Evolutionary conservation across 2,888 invertebrate species (phyloP), one percentile per base, ranked within the genome.

Genomic region (Chirona hameri): DNA sequence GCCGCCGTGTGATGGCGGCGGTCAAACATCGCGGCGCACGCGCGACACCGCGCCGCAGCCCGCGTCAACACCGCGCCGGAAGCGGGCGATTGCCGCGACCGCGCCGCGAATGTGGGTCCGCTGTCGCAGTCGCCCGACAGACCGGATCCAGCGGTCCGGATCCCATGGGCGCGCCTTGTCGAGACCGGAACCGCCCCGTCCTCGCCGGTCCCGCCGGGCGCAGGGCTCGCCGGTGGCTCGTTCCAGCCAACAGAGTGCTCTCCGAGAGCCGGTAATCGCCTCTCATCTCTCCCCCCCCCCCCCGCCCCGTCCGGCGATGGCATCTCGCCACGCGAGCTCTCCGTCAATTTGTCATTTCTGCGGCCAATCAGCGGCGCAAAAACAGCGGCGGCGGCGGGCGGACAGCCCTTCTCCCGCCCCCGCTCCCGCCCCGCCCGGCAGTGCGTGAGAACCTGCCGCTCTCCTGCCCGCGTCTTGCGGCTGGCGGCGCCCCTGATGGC

Each of bases 11-110:
- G 65, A 39, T 39, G 18, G 9, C 65, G 65, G 27, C 31, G 72
- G 27, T 31, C 72, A 72, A 72, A 31, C 72, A 72, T 29, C 31
- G 29, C 72, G 27, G 72, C 31, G 9, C 69, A 3, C 31, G 29
- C 21, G 60, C n/a, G 72, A 15, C 72, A 5, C 27, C 65, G 29
- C 60, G 27, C 12, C 65, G 65, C 39, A 39, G 39, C 29, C 14
- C 18, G 72, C 31, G 29, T 31, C 29, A 69, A 69, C 72, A 72
- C 14, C 65, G 31, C 72, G 72, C 72, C 72, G 72, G 72, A 72
- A 72, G 72, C 29, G 31, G 31, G 9, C 4, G 72, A 31, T 72
- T 31, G 72, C 15, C 31, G 31, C 31, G 72, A 39, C 31, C 2
- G 72, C 31, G 60, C 52, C 72, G 65, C 65, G 65, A 57, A 57